phyloP scores from a whole-genome alignment of 2,888 invertebrate genomes.

The Parnassius mnemosyne region DNA sequence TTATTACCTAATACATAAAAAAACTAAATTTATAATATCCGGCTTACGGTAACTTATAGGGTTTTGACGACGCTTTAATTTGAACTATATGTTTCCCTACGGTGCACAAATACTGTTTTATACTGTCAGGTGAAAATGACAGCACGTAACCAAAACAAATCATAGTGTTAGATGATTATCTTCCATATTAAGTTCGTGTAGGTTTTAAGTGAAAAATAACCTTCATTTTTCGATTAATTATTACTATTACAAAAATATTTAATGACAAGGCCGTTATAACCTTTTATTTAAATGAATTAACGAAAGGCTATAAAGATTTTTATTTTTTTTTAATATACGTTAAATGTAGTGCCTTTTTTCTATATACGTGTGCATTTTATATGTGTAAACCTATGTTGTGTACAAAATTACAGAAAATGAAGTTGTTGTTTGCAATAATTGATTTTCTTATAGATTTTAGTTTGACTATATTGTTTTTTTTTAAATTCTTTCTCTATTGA shows the following conservation, averaged over 20 bases:
- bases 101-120: slow-evolving; percentile 53
- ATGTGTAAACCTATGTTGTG: slow-evolving; percentile 19
- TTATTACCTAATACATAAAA: slow-evolving; percentile 5
- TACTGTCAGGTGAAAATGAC: slow-evolving; percentile 37
- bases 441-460: slow-evolving; percentile 41
- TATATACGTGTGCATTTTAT: slow-evolving; percentile 29
- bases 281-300: slow-evolving; percentile 33
- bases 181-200: slow-evolving; percentile 61
- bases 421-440: slow-evolving; percentile 40
- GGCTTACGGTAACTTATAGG: slow-evolving; percentile 21
- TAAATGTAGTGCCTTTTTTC: slow-evolving; percentile 56
- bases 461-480: slow-evolving; percentile 42
- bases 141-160: slow-evolving; percentile 54
- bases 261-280: slow-evolving; percentile 15
- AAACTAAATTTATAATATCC: slow-evolving; percentile 16
- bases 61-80: slow-evolving; percentile 29
- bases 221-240: slow-evolving; percentile 39
- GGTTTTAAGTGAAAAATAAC: slow-evolving; percentile 52
- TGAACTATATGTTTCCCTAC: slow-evolving; percentile 25
- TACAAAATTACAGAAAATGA: slow-evolving; percentile 28
- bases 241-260: slow-evolving; percentile 29
- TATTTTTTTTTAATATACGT: slow-evolving; percentile 34
- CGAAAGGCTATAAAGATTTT: slow-evolving; percentile 36
- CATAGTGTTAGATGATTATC: slow-evolving; percentile 48
- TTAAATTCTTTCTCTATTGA: slow-evolving; percentile 42